Evolutionary conservation across 2,888 invertebrate genomes (phyloP), one percentile per base, ranked within the genome.

Genomic region (Deilephila elpenor): DNA sequence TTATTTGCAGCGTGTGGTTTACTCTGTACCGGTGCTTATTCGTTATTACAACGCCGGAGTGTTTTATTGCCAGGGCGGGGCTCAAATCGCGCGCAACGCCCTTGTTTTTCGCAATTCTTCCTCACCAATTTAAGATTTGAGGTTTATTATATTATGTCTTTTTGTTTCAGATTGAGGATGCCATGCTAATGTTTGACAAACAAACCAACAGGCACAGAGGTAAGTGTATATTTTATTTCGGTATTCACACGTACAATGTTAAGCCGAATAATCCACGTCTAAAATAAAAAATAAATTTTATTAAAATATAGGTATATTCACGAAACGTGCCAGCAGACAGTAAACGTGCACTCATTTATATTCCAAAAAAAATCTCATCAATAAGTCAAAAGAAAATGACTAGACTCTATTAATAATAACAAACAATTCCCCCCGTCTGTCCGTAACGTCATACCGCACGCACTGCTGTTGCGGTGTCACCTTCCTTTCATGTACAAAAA

Each of bases 141-240:
- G 89, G 82, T 90, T 90, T 88, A 92, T 87, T 87, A n/a, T 56
- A 86, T 87, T 56, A 86, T 87, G 85, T 91, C 82, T 87, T 85
- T 90, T 95, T 95, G 93, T 98, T 98, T 78, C 97, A 99, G 99
- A 99, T 99, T 93, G 99, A 99, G 95, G 99, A 99, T 94, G 99
- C 99, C 87, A 99, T 99, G 99, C 97, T 99, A 93, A 99, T 99
- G 99, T 99, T 99, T 95, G 99, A 99, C 96, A 99, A 99, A 96
- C 99, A 99, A 95, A 99, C 99, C 91, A 99, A 99, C 96, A 97
- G 99, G 96, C 99, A 99, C 96, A 98, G 99, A 98, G 98, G 98
- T 98, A 94, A 97, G 97, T 95, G 75, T 51, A 79, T 78, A 76
- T 76, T 79, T 79, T 72, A 76, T 53, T 73, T 37, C 71, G 77